Conservation (phyloP, 2,113 vertebrate species). For the Phoxinus phoxinus region DNA sequence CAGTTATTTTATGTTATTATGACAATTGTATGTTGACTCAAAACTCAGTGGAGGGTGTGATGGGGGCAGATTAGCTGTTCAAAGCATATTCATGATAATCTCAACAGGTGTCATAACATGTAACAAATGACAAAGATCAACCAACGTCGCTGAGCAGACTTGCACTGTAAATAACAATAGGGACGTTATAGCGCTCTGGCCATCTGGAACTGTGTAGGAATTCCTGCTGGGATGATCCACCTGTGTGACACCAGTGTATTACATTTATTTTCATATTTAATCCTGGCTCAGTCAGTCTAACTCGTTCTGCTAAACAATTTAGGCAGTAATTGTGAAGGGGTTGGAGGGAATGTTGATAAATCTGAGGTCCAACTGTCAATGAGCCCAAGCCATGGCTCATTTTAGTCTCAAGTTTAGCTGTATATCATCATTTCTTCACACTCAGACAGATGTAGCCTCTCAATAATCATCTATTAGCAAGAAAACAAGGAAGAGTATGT, state of each 20-base stretch:
- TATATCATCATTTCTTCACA: neutral
- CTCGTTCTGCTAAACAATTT: slow-evolving; percentile 21
- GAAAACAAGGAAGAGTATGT: neutral
- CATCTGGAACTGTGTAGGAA: slow-evolving; percentile 27
- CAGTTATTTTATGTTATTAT: neutral
- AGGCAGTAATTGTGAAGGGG: neutral
- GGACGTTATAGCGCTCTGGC: neutral
- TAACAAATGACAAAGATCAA: slow-evolving; percentile 10
- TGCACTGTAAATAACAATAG: neutral
- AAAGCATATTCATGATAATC: neutral
- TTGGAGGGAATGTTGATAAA: neutral
- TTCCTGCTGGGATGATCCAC: slow-evolving; percentile 29
- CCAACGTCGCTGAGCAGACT: neutral
- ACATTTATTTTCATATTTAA: slow-evolving; percentile 38
- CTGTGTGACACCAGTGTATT: slow-evolving; percentile 23
- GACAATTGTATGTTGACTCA: neutral
- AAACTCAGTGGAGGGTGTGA: neutral
- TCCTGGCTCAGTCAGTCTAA: slow-evolving; percentile 14
- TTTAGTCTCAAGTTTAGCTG: neutral
- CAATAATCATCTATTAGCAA: neutral
- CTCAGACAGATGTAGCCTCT: too few species aligned
- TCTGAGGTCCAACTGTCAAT: neutral
- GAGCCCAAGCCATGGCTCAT: neutral
- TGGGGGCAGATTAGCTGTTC: neutral
- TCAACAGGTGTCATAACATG: slow-evolving; percentile 24